Evolutionary conservation across 2,888 invertebrate genomes (phyloP).

Genomic region (Amiota communis): DNA sequence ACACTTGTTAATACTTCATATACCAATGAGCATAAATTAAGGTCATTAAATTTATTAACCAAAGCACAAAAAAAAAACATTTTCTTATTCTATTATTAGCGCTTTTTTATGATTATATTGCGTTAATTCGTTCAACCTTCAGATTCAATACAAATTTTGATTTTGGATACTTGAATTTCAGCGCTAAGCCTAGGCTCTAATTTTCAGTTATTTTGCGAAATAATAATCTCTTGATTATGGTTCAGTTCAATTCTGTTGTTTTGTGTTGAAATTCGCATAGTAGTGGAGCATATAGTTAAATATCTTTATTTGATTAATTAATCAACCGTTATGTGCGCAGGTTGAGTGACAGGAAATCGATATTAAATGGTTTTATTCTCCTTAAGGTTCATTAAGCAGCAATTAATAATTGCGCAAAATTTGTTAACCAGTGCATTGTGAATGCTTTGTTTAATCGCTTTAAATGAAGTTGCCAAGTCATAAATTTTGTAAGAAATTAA

Average conservation of each 20-base stretch:
- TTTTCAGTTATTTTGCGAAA: neutral
- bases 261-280: neutral
- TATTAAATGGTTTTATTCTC: neutral
- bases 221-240: too few relatives aligned
- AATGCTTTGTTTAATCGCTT: neutral
- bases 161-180: conserved; percentile 43
- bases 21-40: conserved; percentile 7
- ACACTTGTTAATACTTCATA: conserved; percentile 6
- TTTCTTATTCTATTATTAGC: neutral
- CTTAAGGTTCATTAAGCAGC: neutral
- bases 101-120: neutral
- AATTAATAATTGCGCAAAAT: conserved; percentile 17
- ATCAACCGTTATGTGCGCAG: neutral
- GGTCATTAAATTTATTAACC: conserved; percentile 3
- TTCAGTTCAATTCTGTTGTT: too few relatives aligned
- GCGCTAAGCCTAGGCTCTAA: conserved; percentile 4
- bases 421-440: neutral
- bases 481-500: conserved; percentile 4
- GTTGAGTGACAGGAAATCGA: conserved; percentile 7
- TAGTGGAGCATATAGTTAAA: neutral
- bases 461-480: conserved; percentile 10
- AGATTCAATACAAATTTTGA: conserved; percentile 33
- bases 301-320: conserved; percentile 10
- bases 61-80: neutral
- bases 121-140: conserved; percentile 45